Evolutionary conservation across 2,113 vertebrate genomes (phyloP).

Genomic region (Heterotilapia buettikoferi): DNA sequence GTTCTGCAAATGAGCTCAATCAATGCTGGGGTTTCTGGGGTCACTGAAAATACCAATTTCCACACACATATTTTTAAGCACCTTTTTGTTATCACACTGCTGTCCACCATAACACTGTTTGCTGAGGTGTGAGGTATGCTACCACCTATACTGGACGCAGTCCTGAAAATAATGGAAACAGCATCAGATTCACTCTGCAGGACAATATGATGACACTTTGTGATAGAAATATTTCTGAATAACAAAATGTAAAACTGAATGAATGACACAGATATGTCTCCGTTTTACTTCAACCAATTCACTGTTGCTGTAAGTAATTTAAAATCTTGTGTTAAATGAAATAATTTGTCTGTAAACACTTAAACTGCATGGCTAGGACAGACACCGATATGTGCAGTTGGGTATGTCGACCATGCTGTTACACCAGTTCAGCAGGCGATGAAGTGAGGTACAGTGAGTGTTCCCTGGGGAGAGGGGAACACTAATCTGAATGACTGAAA

Average conservation of each 20-base stretch:
- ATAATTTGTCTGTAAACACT: not conserved
- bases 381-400: not conserved
- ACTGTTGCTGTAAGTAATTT: not conserved
- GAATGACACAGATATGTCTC: not conserved
- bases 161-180: not conserved
- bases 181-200: not conserved
- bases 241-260: not conserved
- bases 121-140: not conserved
- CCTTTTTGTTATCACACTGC: not conserved
- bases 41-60: not conserved
- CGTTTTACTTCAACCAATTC: not conserved
- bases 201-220: not conserved
- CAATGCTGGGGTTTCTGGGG: not conserved
- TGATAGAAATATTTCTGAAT: not conserved
- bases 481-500: constrained; percentile 59
- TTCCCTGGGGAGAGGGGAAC: constrained; percentile 22
- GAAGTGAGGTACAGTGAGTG: constrained; percentile 26
- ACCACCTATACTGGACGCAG: not conserved
- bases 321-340: not conserved
- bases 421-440: constrained; percentile 11
- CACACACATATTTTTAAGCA: not conserved
- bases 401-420: constrained; percentile 3
- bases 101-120: not conserved
- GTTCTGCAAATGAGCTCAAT: not conserved
- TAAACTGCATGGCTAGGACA: not conserved